Conservation (phyloP, 2,113 vertebrate genomes). For the Tauraco erythrolophus region DNA sequence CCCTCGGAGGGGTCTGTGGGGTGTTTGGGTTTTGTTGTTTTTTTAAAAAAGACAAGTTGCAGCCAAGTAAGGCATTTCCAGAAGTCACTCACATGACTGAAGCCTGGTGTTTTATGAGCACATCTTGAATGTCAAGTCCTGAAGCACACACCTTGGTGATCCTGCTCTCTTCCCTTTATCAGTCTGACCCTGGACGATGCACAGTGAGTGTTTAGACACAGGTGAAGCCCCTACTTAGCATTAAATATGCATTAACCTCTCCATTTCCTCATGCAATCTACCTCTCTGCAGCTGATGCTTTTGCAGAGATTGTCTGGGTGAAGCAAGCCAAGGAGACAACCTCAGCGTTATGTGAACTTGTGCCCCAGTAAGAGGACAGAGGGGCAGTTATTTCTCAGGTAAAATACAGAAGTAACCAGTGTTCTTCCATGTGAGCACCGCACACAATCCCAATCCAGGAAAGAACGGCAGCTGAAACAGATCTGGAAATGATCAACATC, state of each 20-base stretch:
- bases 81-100: not conserved
- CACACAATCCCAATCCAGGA: not conserved
- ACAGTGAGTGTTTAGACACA: not conserved
- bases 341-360: not conserved
- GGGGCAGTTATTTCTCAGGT: conserved; percentile 22
- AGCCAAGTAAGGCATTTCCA: not conserved
- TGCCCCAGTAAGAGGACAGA: not conserved
- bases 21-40: not conserved
- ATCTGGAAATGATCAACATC: not conserved
- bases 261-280: not conserved
- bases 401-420: not conserved
- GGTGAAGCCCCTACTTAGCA: not conserved
- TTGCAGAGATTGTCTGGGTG: not conserved
- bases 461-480: conserved; percentile 60
- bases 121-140: not conserved
- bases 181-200: not conserved
- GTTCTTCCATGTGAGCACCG: not conserved
- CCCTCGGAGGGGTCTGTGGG: not conserved
- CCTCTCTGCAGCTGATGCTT: not conserved
- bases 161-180: not conserved
- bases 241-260: not conserved
- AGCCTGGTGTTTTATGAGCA: not conserved
- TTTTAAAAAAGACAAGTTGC: not conserved
- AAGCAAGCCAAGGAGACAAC: not conserved
- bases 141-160: not conserved